Base-by-base conservation (phyloP, 2,888 invertebrate genomes). In the Nemotelus pantherinus region DNA sequence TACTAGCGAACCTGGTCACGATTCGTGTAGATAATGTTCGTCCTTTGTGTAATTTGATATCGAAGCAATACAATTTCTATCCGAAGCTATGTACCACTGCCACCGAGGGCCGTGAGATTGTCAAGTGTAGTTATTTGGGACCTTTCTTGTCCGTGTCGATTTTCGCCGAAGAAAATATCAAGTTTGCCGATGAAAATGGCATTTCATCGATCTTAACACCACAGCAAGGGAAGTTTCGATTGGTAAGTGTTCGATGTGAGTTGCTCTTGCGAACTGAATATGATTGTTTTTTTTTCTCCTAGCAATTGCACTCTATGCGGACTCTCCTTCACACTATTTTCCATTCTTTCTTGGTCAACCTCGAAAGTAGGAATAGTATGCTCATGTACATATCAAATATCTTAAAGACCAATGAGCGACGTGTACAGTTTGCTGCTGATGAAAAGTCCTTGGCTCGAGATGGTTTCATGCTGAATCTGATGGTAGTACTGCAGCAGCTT, bases 391-490 rank as follows among this genome's bases (percentile, higher is more conserved):
- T 99, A 77, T 92, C 94, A 0, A 90, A 92, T 75, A 88, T 96
- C 6, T 86, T 99, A 76, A 91, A 91, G 79, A 88, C 91, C 82
- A 99, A 99, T 85, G 93, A 94, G 82, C 94, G 96, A 80, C 90
- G 97, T 55, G 92, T 96, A 2, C 98, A 98, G 86, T 90, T 98
- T 82, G 96, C 96, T 85, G 94, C 93, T 50, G 96, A 97, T 85
- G 96, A 97, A 83, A 90, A 94, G 78, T 90, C 93, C 2, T 89
- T 97, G 0, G 95, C 97, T 9, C 94, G 96, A 3, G 98, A 99
- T 86, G 98, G 98, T 0, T 97, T 97, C 87, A 96, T 98, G 94
- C 89, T 98, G 82, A 99, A 99, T 89, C 88, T 98, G 39, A 91
- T 98, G 83, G 93, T 94, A 72, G 95, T 98, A 41, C 88, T 99